phyloP scores from a whole-genome alignment of 2,888 invertebrate genomes.

The Nebria brevicollis region DNA sequence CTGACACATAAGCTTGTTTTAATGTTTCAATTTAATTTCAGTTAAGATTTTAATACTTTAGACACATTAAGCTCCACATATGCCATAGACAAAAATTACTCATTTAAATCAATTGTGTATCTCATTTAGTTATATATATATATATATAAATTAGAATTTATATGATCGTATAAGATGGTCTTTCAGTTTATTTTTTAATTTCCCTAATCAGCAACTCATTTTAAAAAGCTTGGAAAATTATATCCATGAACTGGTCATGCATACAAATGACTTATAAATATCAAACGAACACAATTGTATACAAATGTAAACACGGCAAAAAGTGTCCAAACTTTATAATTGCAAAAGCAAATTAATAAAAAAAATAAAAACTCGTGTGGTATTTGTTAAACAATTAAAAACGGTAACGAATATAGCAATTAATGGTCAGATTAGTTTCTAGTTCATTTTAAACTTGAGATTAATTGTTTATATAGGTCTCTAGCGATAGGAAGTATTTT shows the following conservation, averaged over 20 bases:
- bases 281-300: slow-evolving; percentile 29
- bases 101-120: no score
- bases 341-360: not conserved
- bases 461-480: no score
- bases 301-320: not conserved
- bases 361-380: not conserved
- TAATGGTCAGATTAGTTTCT: no score
- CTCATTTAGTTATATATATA: no score
- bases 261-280: slow-evolving; percentile 42
- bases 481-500: no score
- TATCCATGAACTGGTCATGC: slow-evolving; percentile 29
- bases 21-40: not conserved
- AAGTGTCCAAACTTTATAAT: not conserved
- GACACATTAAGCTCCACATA: not conserved
- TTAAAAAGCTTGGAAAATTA: slow-evolving; percentile 26
- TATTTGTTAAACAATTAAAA: slow-evolving; percentile 3
- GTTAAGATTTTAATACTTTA: not conserved
- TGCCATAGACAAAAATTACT: no score
- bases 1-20: not conserved
- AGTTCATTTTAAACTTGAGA: no score
- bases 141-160: no score
- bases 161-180: no score
- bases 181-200: no score
- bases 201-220: slow-evolving; percentile 15
- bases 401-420: not conserved